phyloP scores from a whole-genome alignment of 2,113 vertebrate species.

The Brachyistius frenatus region DNA sequence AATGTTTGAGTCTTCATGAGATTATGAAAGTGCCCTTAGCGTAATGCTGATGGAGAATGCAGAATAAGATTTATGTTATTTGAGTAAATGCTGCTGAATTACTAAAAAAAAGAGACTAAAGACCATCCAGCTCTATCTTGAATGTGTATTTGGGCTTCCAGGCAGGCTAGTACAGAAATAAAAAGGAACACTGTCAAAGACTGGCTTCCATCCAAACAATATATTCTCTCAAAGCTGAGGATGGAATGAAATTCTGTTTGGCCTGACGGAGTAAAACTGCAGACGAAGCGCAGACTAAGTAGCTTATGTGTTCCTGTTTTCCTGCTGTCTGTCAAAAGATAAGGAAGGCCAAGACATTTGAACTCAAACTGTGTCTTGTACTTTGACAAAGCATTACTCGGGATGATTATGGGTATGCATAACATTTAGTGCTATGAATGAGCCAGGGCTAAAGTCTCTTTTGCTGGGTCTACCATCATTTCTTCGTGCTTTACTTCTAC shows the following conservation, averaged over 20 bases:
- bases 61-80: not conserved
- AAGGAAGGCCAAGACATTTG: not conserved
- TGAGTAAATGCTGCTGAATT: not conserved
- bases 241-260: not conserved
- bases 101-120: not conserved
- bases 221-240: not conserved
- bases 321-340: not conserved
- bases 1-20: not conserved
- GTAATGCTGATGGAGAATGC: no score
- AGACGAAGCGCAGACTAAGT: conserved; percentile 1
- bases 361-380: not conserved
- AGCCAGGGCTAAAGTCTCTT: no score
- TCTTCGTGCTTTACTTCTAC: not conserved
- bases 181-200: conserved; percentile 2
- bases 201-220: not conserved
- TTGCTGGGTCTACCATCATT: not conserved
- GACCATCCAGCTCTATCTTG: not conserved
- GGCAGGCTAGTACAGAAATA: not conserved
- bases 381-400: not conserved
- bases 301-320: conserved; percentile 7
- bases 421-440: no score
- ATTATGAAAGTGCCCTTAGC: no score
- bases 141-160: not conserved
- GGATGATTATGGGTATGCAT: not conserved
- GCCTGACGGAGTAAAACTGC: conserved; percentile 2